Percentiles rank a stretch among this genome's conserved stretches.
These are phyloP conservation scores for Lonchura striata DNA, from an alignment of 2,113 vertebrate genomes.

Conservation along the genomic window DNA sequence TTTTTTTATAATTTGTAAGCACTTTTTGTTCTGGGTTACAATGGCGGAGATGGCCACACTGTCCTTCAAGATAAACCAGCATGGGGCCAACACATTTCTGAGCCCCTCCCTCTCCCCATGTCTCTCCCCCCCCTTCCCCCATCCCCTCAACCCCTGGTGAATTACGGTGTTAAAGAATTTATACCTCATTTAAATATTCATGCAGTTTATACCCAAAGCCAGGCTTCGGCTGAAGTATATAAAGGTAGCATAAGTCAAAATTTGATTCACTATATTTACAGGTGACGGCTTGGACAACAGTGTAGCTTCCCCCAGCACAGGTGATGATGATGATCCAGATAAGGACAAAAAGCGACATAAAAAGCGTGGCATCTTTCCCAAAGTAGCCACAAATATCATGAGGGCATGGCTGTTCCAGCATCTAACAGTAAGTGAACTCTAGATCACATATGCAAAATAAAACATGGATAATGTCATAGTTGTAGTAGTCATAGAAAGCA, in stretches of 20 bases:
- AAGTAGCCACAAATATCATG: slow-evolving; percentile 99
- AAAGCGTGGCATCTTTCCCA: slow-evolving; percentile 99
- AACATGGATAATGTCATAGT: slow-evolving; percentile 74
- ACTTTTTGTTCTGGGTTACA: not conserved
- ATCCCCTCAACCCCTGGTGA: slow-evolving; percentile 34
- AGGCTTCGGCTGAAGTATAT: slow-evolving; percentile 78
- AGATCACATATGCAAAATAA: slow-evolving; percentile 77
- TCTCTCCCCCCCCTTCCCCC: slow-evolving; percentile 9
- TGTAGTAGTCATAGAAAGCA: slow-evolving; percentile 58
- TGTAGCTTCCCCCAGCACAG: slow-evolving; percentile 98
- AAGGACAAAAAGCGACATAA: slow-evolving; percentile 99
- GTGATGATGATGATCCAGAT: slow-evolving; percentile 99
- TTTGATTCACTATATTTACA: slow-evolving; percentile 88
- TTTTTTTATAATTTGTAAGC: not conserved
- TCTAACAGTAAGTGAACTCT: slow-evolving; percentile 93
- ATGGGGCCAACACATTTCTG: slow-evolving; percentile 43
- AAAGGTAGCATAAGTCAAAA: slow-evolving; percentile 84
- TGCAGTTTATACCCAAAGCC: slow-evolving; percentile 78
- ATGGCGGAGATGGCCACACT: not conserved
- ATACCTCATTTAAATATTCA: slow-evolving; percentile 75
- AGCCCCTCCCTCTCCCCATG: not conserved
- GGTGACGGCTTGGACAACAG: slow-evolving; percentile 99
- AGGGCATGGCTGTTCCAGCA: slow-evolving; percentile 99
- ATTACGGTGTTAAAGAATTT: slow-evolving; percentile 67
- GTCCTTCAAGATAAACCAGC: slow-evolving; percentile 40